Conservation (phyloP, 1,140 invertebrate genomes). For the Aradophagus sp. region DNA sequence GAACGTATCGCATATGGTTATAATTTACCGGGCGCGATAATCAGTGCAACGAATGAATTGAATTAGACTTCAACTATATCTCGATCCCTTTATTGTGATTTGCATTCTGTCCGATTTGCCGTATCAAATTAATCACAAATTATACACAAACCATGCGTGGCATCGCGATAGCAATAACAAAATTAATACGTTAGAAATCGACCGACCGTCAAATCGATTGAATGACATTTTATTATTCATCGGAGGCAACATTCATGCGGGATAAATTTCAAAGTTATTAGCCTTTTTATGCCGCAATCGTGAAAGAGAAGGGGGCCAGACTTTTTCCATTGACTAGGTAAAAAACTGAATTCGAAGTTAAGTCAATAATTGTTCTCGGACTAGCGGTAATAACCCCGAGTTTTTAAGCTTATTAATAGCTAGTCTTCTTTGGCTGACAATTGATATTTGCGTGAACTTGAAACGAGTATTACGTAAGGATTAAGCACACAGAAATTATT, state of each 20-base stretch:
- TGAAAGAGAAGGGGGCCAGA: background rate
- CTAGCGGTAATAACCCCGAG: conserved; percentile 2
- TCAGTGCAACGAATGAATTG: conserved; percentile 28
- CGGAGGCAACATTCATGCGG: background rate
- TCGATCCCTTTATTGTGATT: conserved; percentile 40
- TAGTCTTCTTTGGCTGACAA: background rate
- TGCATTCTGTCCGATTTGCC: conserved; percentile 20
- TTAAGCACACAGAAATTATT: background rate
- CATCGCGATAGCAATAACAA: conserved; percentile 22
- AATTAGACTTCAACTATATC: conserved; percentile 36
- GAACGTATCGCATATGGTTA: no score
- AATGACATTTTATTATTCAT: conserved; percentile 11
- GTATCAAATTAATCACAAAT: conserved; percentile 45
- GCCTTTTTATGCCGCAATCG: no score
- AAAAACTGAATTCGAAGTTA: background rate
- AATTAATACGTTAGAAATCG: conserved; percentile 25
- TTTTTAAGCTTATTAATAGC: background rate
- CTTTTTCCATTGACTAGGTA: background rate
- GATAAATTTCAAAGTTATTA: background rate
- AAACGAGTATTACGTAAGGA: background rate
- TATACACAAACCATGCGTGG: conserved; percentile 27
- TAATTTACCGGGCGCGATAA: conserved; percentile 3
- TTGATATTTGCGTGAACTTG: background rate
- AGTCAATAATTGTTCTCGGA: conserved; percentile 4
- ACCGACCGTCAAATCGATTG: conserved; percentile 1